Percentiles rank a stretch among this genome's conserved stretches.
phyloP scores from a whole-genome alignment of 1,140 invertebrate species.

The Prorops nasuta region DNA sequence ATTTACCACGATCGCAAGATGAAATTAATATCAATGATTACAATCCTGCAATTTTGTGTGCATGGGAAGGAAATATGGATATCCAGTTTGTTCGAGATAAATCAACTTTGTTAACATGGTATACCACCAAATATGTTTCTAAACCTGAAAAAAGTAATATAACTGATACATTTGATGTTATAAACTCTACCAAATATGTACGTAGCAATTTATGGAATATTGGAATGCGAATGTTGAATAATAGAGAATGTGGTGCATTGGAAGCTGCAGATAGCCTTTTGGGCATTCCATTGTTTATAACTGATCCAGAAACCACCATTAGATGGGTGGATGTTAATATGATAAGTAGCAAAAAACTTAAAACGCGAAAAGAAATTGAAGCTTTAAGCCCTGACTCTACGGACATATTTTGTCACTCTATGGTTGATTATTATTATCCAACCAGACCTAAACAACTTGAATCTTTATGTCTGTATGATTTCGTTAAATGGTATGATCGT shows the following conservation, averaged over 20 bases:
- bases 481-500: constrained; percentile 21
- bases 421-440: too few relatives aligned
- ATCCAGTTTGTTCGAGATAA: too few relatives aligned
- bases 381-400: too few relatives aligned
- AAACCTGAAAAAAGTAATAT: constrained; percentile 26
- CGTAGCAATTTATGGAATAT: too few relatives aligned
- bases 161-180: constrained; percentile 6
- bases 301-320: too few relatives aligned
- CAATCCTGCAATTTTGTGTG: constrained; percentile 29
- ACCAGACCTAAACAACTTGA: constrained; percentile 20
- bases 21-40: too few relatives aligned
- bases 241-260: constrained; percentile 41
- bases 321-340: too few relatives aligned
- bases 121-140: constrained; percentile 27
- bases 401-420: too few relatives aligned
- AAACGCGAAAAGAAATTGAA: constrained; percentile 29
- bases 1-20: constrained; percentile 30
- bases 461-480: constrained; percentile 11
- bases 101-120: too few relatives aligned
- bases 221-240: constrained; percentile 24
- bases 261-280: constrained; percentile 41
- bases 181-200: constrained; percentile 23
- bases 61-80: constrained; percentile 42
- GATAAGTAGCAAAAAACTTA: constrained; percentile 30
- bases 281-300: constrained; percentile 37